Conservation (phyloP, 2,113 vertebrate genomes). For the Ameiurus melas region DNA sequence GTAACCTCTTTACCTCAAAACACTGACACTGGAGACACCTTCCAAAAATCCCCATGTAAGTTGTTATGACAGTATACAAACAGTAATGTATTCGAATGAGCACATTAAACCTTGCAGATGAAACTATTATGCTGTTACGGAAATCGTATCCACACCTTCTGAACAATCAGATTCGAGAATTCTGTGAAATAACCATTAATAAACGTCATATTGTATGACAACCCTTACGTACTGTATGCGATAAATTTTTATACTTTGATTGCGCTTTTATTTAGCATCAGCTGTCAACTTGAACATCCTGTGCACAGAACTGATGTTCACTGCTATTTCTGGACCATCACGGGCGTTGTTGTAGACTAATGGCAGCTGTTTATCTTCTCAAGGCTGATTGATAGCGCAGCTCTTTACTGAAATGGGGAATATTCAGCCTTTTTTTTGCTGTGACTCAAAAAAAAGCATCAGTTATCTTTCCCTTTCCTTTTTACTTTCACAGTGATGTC, state of each 20-base stretch:
- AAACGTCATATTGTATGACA: not conserved
- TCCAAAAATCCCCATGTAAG: not conserved
- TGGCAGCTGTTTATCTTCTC: conserved; percentile 34
- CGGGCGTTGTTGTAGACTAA: conserved; percentile 5
- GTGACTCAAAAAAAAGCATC: not conserved
- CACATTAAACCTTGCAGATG: not conserved
- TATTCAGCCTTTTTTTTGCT: not conserved
- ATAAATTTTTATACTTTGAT: not conserved
- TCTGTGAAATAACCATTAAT: not conserved
- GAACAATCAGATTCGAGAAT: not conserved
- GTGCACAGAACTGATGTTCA: not conserved
- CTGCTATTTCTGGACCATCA: conserved; percentile 14
- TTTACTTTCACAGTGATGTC: not conserved
- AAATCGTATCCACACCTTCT: not conserved
- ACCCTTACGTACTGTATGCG: no score
- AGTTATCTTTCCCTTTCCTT: not conserved
- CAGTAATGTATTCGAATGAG: not conserved
- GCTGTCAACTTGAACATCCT: not conserved
- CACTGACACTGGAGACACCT: not conserved
- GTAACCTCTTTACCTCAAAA: not conserved
- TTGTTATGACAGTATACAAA: not conserved
- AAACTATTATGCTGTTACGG: not conserved
- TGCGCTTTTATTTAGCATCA: not conserved
- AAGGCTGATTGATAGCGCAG: conserved; percentile 19
- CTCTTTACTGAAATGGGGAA: conserved; percentile 4